Percentiles rank a stretch among this genome's conserved stretches.
Conservation (phyloP, 2,888 invertebrate genomes). For the Antitype chi region DNA sequence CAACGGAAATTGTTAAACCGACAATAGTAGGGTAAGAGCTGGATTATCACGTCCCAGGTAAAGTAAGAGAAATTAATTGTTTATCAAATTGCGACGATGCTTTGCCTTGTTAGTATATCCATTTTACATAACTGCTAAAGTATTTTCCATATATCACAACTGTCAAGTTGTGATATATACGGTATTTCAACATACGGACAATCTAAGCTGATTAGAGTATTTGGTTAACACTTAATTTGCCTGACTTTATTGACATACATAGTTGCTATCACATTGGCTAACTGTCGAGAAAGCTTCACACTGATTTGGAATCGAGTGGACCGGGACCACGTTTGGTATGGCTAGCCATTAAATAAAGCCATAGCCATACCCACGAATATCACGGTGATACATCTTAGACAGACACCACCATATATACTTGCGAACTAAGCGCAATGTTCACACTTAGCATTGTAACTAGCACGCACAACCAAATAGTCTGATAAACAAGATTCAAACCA, state of each 20-base stretch:
- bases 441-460: neutral
- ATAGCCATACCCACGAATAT: neutral
- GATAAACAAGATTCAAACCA: neutral
- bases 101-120: neutral
- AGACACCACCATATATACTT: neutral
- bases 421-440: neutral
- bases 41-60: neutral
- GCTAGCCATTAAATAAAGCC: neutral
- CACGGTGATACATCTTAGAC: neutral
- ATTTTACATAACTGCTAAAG: no score
- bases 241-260: neutral
- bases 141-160: neutral
- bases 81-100: neutral
- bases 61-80: neutral
- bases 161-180: no score
- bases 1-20: neutral
- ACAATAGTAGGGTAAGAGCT: neutral
- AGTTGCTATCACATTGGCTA: neutral
- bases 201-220: neutral
- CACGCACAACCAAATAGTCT: neutral
- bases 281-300: no score
- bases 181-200: no score
- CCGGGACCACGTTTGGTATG: neutral
- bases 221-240: no score
- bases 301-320: neutral